phyloP scores from a whole-genome alignment of 2,888 invertebrate species.

The Apomyelois bistriatella region DNA sequence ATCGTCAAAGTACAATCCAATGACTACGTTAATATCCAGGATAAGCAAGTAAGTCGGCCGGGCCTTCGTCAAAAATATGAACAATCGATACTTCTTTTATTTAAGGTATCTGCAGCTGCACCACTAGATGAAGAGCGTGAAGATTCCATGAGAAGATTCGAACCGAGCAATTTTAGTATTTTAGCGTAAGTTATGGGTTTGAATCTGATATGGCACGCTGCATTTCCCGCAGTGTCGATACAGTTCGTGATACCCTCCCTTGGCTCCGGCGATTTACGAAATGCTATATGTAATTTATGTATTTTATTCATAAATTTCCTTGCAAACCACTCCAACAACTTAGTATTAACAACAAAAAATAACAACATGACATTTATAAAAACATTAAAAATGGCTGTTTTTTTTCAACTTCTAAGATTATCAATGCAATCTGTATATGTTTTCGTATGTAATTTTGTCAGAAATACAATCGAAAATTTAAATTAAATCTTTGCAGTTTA shows the following conservation, averaged over 20 bases:
- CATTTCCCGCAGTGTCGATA: constrained; percentile 66
- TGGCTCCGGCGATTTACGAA: constrained; percentile 28
- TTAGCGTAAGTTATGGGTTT: constrained; percentile 69
- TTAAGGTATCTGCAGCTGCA: background rate
- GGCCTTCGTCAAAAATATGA: background rate
- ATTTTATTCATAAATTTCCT: constrained; percentile 7
- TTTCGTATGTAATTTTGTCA: no score
- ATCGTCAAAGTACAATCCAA: no score
- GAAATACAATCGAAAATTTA: no score
- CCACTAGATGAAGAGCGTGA: constrained; percentile 57
- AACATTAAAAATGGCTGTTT: no score
- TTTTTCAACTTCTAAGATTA: no score
- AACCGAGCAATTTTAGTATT: constrained; percentile 75
- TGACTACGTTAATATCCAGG: no score
- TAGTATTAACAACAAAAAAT: background rate
- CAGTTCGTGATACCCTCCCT: constrained; percentile 51
- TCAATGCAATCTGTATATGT: no score
- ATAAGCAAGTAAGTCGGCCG: no score
- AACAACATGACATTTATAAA: no score
- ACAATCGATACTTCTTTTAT: background rate
- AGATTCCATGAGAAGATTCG: constrained; percentile 73
- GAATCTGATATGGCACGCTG: constrained; percentile 72
- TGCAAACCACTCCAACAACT: no score
- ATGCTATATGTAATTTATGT: constrained; percentile 17
- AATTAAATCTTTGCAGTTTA: no score